Evolutionary conservation across 2,113 vertebrate species (phyloP).

Genomic region (Monarcha castaneiventris): DNA sequence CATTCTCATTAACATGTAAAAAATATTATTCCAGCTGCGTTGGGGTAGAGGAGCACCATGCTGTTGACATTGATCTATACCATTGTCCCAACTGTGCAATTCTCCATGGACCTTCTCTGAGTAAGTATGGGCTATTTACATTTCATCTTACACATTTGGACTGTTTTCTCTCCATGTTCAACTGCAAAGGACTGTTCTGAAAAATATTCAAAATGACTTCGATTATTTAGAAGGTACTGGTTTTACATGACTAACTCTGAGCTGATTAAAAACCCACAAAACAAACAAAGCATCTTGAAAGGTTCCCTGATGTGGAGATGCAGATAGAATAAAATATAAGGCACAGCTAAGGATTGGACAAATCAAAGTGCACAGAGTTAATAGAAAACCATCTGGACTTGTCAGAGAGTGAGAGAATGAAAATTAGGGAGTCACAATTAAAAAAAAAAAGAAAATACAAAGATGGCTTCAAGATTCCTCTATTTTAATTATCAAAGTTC

Average conservation of each 20-base stretch:
- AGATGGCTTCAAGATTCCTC: background rate
- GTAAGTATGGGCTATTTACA: constrained; percentile 78
- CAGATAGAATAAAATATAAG: background rate
- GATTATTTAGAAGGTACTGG: background rate
- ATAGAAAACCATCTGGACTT: background rate
- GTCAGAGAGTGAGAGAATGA: background rate
- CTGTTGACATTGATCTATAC: constrained; percentile 96
- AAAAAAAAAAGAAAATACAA: background rate
- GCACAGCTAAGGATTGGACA: accelerated
- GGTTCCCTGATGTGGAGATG: background rate
- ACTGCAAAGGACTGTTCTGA: background rate
- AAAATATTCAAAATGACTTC: background rate
- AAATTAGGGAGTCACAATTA: background rate
- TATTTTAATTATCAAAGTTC: background rate
- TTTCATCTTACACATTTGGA: background rate
- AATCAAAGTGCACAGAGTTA: background rate
- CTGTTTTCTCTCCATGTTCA: background rate
- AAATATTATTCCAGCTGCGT: constrained; percentile 85
- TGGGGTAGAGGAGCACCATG: constrained; percentile 95
- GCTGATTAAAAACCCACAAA: background rate
- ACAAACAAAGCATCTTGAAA: background rate
- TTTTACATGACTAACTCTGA: background rate
- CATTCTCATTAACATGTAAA: constrained; percentile 23
- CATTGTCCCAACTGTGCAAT: constrained; percentile 97
- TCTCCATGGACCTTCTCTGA: constrained; percentile 89